Base-by-base conservation (phyloP, 2,888 invertebrate genomes). In the Pandemis heparana region DNA sequence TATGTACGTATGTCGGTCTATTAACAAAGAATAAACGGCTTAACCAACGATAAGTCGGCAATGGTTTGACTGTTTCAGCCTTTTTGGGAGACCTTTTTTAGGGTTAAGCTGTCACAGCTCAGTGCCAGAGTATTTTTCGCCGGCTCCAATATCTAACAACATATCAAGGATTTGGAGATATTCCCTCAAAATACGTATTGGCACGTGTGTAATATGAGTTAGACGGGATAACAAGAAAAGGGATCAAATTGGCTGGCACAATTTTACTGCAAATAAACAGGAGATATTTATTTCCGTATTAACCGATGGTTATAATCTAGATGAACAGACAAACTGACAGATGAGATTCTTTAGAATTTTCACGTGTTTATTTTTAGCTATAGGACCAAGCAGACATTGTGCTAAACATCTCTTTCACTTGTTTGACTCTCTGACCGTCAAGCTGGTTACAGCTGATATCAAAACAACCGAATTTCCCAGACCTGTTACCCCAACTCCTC, bases 141-240 rank as follows among this genome's bases (percentile, higher is more conserved):
- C 9, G 5, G n/a, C 53, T 16, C 53, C 14, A 9, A 53, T 53
- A 51, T 6, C 16, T 48, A n/a, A 48, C 12, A 48, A 5, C 48
- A 0, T 9, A 53, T 53, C 23, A 23, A 56, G 12, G 10, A 56
- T 23, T 56, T 23, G 56, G 23, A 23, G 23, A 56, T 51, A 56
- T 12, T 56, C 23, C 23, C 23, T 23, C 56, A 56, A 23, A 62
- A 62, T 62, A 43, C 43, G 43, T 38, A 43, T 32, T 23, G 41
- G 9, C 10, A 62, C 63, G 46, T 63, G 43, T 23, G 46, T 7
- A 23, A 32, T 14, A 32, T 9, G 18, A 63, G 41, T 16, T 46
- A 32, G 23, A 32, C 18, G 23, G 63, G 63, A 63, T 63, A 32
- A 46, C 14, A 63, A 32, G 46, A 32, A 46, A 63, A 46, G 7